Percentiles rank a stretch among this genome's conserved stretches.
Evolutionary conservation across 2,797 vertebrate species (phyloP).

Genomic region (Enteromius argenteus): DNA sequence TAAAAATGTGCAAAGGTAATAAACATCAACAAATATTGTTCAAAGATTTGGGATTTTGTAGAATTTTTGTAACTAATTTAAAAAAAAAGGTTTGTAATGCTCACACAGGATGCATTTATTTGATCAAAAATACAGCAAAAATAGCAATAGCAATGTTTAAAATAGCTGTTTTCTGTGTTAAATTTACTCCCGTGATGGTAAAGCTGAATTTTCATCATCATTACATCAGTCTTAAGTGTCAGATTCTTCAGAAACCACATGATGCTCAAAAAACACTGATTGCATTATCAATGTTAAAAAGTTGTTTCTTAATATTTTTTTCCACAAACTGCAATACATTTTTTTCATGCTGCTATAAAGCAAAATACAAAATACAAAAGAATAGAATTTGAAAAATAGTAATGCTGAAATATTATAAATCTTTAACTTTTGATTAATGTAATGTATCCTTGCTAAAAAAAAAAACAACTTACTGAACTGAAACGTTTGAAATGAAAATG

Average conservation of each 20-base stretch:
- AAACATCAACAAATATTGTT: not conserved
- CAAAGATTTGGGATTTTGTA: not conserved
- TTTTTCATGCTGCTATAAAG: not conserved
- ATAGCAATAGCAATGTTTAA: not conserved
- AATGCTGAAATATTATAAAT: not conserved
- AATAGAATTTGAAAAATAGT: not conserved
- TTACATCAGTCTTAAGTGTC: not conserved
- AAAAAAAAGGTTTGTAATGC: not conserved
- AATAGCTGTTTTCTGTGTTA: not conserved
- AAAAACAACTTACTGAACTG: not conserved
- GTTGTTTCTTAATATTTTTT: not conserved
- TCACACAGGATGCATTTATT: not conserved
- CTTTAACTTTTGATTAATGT: not conserved
- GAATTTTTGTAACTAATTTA: too few species aligned
- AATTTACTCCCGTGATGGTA: not conserved
- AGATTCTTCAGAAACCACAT: not conserved
- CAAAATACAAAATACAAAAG: not conserved
- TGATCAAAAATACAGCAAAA: not conserved
- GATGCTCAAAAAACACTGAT: not conserved
- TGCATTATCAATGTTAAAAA: not conserved
- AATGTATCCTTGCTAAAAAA: not conserved
- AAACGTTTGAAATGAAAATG: not conserved
- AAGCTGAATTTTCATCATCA: not conserved
- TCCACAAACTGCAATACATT: too few species aligned
- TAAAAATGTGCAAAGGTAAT: not conserved